phyloP scores from a whole-genome alignment of 2,113 vertebrate genomes.

The Lamprotornis superbus region DNA sequence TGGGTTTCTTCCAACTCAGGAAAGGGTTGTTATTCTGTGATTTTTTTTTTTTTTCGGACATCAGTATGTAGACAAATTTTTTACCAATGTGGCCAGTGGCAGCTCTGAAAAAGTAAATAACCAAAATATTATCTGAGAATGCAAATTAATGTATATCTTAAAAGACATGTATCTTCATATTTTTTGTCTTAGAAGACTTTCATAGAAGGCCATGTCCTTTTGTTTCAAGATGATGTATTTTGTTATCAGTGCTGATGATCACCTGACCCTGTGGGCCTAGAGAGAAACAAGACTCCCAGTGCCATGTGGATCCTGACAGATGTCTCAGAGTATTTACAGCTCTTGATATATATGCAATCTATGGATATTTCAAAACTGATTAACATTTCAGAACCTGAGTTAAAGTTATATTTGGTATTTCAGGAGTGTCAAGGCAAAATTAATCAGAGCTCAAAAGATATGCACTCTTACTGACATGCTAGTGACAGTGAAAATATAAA shows the following conservation, averaged over 20 bases:
- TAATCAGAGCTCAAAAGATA: not conserved
- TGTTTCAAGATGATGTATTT: not conserved
- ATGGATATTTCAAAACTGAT: not conserved
- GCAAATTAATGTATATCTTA: not conserved
- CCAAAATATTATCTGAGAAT: not conserved
- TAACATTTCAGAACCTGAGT: slow-evolving; percentile 15
- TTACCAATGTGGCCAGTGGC: not conserved
- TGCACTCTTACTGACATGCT: not conserved
- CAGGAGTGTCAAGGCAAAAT: not conserved
- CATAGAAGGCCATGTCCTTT: not conserved
- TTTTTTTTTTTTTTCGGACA: not conserved
- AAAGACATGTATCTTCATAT: not conserved
- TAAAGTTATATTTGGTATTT: slow-evolving; percentile 31
- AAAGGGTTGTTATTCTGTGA: not conserved
- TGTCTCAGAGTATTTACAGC: not conserved
- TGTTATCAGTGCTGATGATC: not conserved
- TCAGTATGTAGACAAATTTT: not conserved
- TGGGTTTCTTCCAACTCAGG: not conserved
- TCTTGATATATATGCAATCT: not conserved
- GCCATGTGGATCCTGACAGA: not conserved
- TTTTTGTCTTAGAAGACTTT: not conserved
- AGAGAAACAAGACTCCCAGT: not conserved
- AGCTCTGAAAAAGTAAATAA: not conserved
- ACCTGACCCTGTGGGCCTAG: not conserved
- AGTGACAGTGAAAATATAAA: not conserved